Evolutionary conservation across 2,113 vertebrate species (phyloP), one percentile per base, ranked within the genome.

Genomic region (Aegotheles bennettii): DNA sequence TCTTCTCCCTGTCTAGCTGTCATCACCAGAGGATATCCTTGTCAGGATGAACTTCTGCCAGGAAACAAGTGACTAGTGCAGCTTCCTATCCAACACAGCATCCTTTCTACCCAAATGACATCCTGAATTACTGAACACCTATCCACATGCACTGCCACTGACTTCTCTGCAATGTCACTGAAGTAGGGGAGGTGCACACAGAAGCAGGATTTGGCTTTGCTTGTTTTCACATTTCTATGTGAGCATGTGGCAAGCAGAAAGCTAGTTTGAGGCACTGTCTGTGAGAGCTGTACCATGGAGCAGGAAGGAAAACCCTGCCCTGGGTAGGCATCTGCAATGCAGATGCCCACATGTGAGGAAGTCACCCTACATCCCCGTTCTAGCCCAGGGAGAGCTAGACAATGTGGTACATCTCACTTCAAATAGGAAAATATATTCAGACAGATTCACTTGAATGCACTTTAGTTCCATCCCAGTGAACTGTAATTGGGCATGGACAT

Each of bases 51-150:
- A 60, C 35, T 23, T 73, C 79, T 76, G 53, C 21, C 53, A 76
- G n/a, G 36, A 80, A 31, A 71, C 4, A 3, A 57, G 59, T 6
- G 28, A 26, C 23, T 63, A 50, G 4, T 75, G 69, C 31, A 64
- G 47, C 29, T 79, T 74, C 43, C 40, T 51, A 24, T 33, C 11
- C 10, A 2, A 54, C 6, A 54, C 13, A 60, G 50, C 11, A 24
- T 33, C 33, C 42, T 69, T 92, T 82, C 78, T 33, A 78, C 48
- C 23, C 20, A 42, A 53, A 40, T 1, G 7, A 25, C 48, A 63
- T 8, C 50, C 40, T 7, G 36, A 60, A 40, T 28, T 0, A 0
- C 36, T 71, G 59, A 59, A 25, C 13, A 16, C 21, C 4, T 31
- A 53, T 12, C 64, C 42, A 81, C 24, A 23, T 3, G 29, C 48